Evolutionary conservation across 92 coral and sea anemone species (phyloP), one percentile per base, ranked within the genome.

Genomic region (Siderastrea siderea): DNA sequence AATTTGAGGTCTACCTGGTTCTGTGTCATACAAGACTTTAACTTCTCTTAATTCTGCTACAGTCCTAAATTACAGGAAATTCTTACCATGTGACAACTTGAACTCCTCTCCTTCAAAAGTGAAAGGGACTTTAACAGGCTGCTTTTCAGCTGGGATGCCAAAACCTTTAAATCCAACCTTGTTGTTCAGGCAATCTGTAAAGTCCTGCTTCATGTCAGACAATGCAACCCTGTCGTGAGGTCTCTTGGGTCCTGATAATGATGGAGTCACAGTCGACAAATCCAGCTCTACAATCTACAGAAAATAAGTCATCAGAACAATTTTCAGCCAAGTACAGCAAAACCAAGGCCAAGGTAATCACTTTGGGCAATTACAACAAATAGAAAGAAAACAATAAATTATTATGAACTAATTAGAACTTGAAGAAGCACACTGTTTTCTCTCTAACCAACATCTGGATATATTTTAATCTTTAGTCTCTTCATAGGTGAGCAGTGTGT

Each of bases 81-180:
- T 67, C 93, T 76, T 84, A 96, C 99, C 99, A 79, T 97, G 99
- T 14, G 89, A 90, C 65, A 97, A 66, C 71, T 88, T 94, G 87
- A 61, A 96, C 14, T 89, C 92, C 8, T 90, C 53, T 44, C 94
- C 98, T 70, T 97, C 98, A 78, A 88, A 97, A 3, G 87, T 87
- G 58, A 97, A 81, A 12, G 96, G 85, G 54, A 94, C 93, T 67
- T 94, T 88, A 10, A 84, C 78, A 26, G 86, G 79, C 55, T 96
- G 99, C 55, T 97, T 95, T 6, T 92, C 98, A 11, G 64, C 64
- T 66, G 98, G 96, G 71, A 97, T 92, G 7, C 96, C 99, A 92
- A 95, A 97, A n/a, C 99, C 99, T 89, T 97, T 97, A 83, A 97
- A 97, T 44, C 99, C 99, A 84, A 93, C 91, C 68, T 96, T 97